Conservation (phyloP, 1,140 invertebrate species). For the Eulimnadia texana region DNA sequence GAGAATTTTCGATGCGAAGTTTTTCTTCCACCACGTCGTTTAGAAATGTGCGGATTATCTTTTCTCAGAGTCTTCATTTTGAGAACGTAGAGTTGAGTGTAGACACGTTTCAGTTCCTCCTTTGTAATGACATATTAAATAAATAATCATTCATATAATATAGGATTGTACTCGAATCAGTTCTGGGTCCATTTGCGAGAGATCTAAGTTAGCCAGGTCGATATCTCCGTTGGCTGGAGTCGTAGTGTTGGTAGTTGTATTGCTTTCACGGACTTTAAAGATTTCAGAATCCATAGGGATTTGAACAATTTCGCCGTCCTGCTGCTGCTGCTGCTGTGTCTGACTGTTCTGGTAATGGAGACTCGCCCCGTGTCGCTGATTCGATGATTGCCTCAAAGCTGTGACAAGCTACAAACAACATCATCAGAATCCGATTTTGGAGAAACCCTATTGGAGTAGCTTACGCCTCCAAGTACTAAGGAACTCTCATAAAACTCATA, state of each 20-base stretch:
- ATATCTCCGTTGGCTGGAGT: conserved; percentile 11
- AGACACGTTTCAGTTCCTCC: conserved; percentile 79
- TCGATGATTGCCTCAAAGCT: background rate
- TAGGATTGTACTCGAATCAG: conserved; percentile 17
- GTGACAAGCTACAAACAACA: background rate
- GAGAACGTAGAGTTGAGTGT: conserved; percentile 72
- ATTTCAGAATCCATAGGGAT: conserved; percentile 2
- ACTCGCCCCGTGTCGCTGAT: background rate
- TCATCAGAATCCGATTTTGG: no score
- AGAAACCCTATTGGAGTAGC: no score
- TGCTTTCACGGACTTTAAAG: background rate
- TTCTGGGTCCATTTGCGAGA: conserved; percentile 20
- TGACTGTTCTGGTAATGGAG: conserved; percentile 5
- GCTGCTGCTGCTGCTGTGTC: no score
- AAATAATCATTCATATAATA: background rate
- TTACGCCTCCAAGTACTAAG: no score
- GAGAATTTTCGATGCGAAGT: conserved; percentile 76
- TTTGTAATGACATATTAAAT: conserved; percentile 23
- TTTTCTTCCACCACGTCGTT: conserved; percentile 78
- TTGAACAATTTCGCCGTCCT: background rate
- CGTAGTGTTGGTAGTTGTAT: background rate
- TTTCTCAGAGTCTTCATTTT: conserved; percentile 78
- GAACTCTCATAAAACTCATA: no score
- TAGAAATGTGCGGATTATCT: conserved; percentile 90
- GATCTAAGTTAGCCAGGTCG: conserved; percentile 16